Base-by-base conservation (phyloP, 1,140 invertebrate genomes). In the Acarapis woodi region DNA sequence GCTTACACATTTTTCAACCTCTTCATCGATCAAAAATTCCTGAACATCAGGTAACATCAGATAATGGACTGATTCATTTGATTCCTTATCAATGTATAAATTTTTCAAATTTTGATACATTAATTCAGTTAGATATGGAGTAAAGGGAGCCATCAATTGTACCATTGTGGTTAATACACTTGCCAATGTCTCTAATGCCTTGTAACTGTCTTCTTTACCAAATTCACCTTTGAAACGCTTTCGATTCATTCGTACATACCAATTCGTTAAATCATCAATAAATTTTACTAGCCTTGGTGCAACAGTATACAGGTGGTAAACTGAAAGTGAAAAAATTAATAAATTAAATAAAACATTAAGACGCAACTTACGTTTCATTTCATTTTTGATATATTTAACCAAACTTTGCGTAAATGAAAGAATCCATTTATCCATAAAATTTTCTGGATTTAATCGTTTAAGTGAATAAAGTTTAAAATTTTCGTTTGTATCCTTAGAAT, bases 361-460 rank as follows among this genome's bases (percentile, higher is more conserved):
- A 32, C 44, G 29, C 33, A 58, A 57, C 54, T n/a, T n/a, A n/a
- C n/a, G n/a, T 43, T 50, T 64, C 90, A 99, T 99, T 60, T 97
- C 88, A 40, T 68, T 62, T 32, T 72, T 68, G 4, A 96, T 68
- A 63, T 79, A 94, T 35, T 67, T 62, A 21, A 96, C 59, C 3
- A 96, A 59, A 5, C 75, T 77, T 55, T 99, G 85, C 0, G 85
- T 87, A 48, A 87, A 90, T 0, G 87, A 96, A 9, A 90, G 50
- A 35, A 99, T 88, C 90, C 90, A 99, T 42, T 67, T 65, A 54
- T 99, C 90, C 79, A 97, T 94, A 31, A 90, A 70, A 52, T 96
- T 96, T 14, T 51, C 40, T 8, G 60, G 55, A 10, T 41, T 39
- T 12, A 48, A 32, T 15, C 44, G 16, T 12, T 45, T 44, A 23